phyloP scores from a whole-genome alignment of 1,140 invertebrate genomes.

The Drosophila nigromelanica region DNA sequence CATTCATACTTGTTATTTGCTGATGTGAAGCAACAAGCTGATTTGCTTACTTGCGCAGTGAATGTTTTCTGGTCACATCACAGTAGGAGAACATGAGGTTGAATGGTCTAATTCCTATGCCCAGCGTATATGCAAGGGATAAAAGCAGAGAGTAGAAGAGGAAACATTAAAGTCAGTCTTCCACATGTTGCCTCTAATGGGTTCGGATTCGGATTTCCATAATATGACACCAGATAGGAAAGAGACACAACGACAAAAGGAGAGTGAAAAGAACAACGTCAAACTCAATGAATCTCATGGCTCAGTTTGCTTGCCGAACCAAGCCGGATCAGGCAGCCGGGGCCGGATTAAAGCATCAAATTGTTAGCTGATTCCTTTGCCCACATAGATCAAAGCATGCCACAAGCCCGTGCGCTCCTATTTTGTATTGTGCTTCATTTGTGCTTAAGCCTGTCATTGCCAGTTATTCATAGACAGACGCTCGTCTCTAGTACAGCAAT shows the following conservation, averaged over 20 bases:
- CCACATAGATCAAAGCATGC: constrained; percentile 67
- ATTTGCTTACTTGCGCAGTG: constrained; percentile 32
- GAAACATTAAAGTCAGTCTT: constrained; percentile 36
- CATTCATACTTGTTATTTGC: constrained; percentile 1
- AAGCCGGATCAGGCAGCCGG: constrained; percentile 37
- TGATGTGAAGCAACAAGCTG: constrained; percentile 39
- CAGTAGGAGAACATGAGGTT: constrained; percentile 22
- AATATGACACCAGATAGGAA: constrained; percentile 68
- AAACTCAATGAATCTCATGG: constrained; percentile 59
- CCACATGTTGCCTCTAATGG: constrained; percentile 78
- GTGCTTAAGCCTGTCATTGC: constrained; percentile 43
- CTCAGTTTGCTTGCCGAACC: constrained; percentile 6
- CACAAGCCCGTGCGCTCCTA: constrained; percentile 23
- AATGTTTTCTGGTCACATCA: constrained; percentile 21
- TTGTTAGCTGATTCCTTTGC: constrained; percentile 58
- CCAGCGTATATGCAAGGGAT: not conserved
- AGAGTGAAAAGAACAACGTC: constrained; percentile 17
- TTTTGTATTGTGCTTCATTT: constrained; percentile 49
- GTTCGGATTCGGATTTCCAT: constrained; percentile 78
- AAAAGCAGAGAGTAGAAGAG: not conserved
- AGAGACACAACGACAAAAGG: constrained; percentile 13
- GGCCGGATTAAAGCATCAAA: constrained; percentile 75
- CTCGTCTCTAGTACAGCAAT: constrained; percentile 18
- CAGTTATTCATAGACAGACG: constrained; percentile 6
- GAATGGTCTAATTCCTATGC: constrained; percentile 42